These are phyloP conservation scores for Vultur gryphus DNA, from an alignment of 2,797 vertebrate genomes.

Conservation along the genomic window DNA sequence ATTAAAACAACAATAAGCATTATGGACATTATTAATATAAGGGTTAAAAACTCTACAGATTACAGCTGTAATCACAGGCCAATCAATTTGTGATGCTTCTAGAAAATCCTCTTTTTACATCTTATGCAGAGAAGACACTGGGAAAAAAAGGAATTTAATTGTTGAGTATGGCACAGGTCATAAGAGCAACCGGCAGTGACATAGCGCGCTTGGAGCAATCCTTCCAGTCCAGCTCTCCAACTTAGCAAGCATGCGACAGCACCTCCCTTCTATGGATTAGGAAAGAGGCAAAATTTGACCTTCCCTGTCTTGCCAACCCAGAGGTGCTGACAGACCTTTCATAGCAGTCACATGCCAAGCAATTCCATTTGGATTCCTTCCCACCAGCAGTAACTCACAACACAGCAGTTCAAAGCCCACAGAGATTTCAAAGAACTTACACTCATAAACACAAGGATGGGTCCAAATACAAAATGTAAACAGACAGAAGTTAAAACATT, in stretches of 20 bases:
- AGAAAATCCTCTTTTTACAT: not conserved
- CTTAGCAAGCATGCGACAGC: not conserved
- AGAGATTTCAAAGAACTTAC: not conserved
- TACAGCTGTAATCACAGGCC: not conserved
- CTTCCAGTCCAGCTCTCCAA: not conserved
- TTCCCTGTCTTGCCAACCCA: not conserved
- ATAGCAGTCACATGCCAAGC: not conserved
- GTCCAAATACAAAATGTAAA: not conserved
- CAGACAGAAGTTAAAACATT: not conserved
- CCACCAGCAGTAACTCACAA: not conserved
- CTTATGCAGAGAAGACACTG: not conserved
- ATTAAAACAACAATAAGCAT: not conserved
- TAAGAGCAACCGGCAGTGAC: not conserved
- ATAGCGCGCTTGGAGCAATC: rapidly evolving
- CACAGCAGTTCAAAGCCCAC: not conserved
- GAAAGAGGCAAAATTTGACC: not conserved
- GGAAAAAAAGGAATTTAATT: not conserved
- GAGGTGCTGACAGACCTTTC: not conserved
- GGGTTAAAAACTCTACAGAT: not conserved
- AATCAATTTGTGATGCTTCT: not conserved
- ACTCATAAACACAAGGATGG: not conserved
- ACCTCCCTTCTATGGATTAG: not conserved
- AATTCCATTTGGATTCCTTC: not conserved
- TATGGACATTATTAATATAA: not conserved
- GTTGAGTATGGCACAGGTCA: not conserved